Evolutionary conservation across 2,888 invertebrate genomes (phyloP), one percentile per base, ranked within the genome.

Genomic region (Crepidodera aurea): DNA sequence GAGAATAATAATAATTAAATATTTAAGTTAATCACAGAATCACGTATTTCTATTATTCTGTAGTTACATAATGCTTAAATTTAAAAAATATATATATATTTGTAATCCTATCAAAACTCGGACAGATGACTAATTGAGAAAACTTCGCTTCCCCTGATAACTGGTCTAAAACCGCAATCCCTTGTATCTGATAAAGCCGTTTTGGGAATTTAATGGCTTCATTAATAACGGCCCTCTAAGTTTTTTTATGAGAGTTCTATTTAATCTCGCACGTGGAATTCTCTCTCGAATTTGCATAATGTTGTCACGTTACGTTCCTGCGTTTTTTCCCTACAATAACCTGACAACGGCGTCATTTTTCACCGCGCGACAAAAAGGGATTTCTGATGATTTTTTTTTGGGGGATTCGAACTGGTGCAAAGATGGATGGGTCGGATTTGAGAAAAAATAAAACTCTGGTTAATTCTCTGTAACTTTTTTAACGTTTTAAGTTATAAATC

Each of bases 111-210:
- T n/a, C n/a, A n/a, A n/a, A n/a, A n/a, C n/a, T n/a, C n/a, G n/a
- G n/a, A n/a, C n/a, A n/a, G n/a, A n/a, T n/a, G n/a, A n/a, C n/a
- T n/a, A n/a, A n/a, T n/a, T n/a, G n/a, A n/a, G n/a, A n/a, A 16
- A 34, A 51, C 18, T 18, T 19, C 12, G 34, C 12, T 10, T 3
- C 1, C 15, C 10, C 10, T 15, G 13, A 37, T 18, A 34, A 16
- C 34, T 12, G 51, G 51, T 34, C 37, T 37, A 15, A 6, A 12
- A 25, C 27, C 12, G 19, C 53, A 56, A 58, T 62, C 68, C 60
- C 72, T 75, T 74, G 73, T 74, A 75, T 76, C 75, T 73, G 76
- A 76, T 77, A 75, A 73, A 74, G 75, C 74, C 72, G 68, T 76
- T 77, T 76, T 73, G 71, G 65, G 73, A 76, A 75, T 74, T 72